These are phyloP conservation scores for Heteromurus nitidus DNA, from an alignment of 2,888 invertebrate genomes.

Conservation along the genomic window DNA sequence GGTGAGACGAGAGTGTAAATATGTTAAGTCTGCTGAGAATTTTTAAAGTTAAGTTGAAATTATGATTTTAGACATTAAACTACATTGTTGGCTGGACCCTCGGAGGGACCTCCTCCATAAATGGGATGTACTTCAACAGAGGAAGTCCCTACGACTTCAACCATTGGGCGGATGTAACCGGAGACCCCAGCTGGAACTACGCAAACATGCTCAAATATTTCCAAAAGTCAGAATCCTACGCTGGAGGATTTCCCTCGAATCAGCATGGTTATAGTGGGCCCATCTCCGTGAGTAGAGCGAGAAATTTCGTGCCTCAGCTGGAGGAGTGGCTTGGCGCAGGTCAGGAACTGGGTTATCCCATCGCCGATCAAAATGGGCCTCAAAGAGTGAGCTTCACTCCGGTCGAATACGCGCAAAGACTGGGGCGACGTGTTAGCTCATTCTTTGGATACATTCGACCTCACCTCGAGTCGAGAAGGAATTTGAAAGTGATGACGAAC, in stretches of 20 bases:
- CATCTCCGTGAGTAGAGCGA: slow-evolving; percentile 18
- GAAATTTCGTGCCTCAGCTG: slow-evolving; percentile 23
- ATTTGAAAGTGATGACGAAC: slow-evolving; percentile 15
- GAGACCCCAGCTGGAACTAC: slow-evolving; percentile 20
- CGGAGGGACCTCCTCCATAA: slow-evolving; percentile 10
- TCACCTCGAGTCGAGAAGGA: not conserved
- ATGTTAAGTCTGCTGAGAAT: not conserved
- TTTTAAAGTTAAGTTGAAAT: not conserved
- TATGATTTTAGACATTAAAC: not conserved
- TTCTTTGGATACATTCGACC: slow-evolving; percentile 27
- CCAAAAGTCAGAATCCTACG: slow-evolving; percentile 16
- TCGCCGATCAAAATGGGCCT: slow-evolving; percentile 49
- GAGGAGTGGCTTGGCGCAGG: slow-evolving; percentile 40
- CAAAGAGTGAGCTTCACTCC: slow-evolving; percentile 43
- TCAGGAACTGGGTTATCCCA: slow-evolving; percentile 31
- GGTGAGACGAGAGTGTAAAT: not conserved
- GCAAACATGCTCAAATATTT: slow-evolving; percentile 30
- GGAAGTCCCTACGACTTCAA: slow-evolving; percentile 18
- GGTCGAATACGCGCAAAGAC: slow-evolving; percentile 26
- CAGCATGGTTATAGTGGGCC: slow-evolving; percentile 47
- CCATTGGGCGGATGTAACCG: slow-evolving; percentile 11
- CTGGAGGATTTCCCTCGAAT: slow-evolving; percentile 14
- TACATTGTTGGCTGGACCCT: slow-evolving; percentile 11
- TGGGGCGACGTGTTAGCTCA: slow-evolving; percentile 45
- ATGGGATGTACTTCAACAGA: slow-evolving; percentile 19